phyloP scores from a whole-genome alignment of 2,888 invertebrate species.

The Thysanoteuthis rhombus region DNA sequence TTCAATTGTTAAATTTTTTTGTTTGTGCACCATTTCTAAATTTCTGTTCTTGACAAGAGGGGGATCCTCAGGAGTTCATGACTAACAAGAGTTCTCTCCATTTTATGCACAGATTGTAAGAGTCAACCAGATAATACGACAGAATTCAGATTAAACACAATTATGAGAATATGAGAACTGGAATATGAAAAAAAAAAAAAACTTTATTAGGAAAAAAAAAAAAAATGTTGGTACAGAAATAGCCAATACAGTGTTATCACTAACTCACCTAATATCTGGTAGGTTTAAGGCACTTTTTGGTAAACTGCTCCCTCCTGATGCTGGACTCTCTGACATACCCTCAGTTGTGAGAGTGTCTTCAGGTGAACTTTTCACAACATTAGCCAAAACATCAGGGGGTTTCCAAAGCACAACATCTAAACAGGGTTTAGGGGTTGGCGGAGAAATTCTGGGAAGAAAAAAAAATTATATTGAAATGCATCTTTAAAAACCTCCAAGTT shows the following conservation, averaged over 20 bases:
- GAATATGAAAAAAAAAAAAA: too few relatives aligned
- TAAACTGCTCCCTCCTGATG: neutral
- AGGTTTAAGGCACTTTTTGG: conserved; percentile 29
- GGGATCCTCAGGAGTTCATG: too few relatives aligned
- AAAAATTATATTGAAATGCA: neutral
- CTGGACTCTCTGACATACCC: neutral
- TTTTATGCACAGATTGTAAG: too few relatives aligned
- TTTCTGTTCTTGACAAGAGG: too few relatives aligned
- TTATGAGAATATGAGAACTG: too few relatives aligned
- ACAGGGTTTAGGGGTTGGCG: conserved; percentile 23
- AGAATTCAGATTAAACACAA: too few relatives aligned
- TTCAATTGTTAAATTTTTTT: too few relatives aligned
- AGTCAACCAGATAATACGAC: too few relatives aligned
- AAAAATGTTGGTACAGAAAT: neutral
- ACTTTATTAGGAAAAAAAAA: too few relatives aligned
- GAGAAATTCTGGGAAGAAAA: neutral
- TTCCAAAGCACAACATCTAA: conserved; percentile 28
- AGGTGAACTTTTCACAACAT: conserved; percentile 14
- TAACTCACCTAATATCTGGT: conserved; percentile 27
- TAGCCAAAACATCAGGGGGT: conserved; percentile 31
- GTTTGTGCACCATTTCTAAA: too few relatives aligned
- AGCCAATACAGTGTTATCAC: neutral
- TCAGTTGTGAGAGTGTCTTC: conserved; percentile 22
- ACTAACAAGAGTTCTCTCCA: too few relatives aligned
- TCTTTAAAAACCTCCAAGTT: too few relatives aligned